These are phyloP conservation scores for Diplodus puntazzo DNA, from an alignment of 2,797 vertebrate species.

Conservation along the genomic window DNA sequence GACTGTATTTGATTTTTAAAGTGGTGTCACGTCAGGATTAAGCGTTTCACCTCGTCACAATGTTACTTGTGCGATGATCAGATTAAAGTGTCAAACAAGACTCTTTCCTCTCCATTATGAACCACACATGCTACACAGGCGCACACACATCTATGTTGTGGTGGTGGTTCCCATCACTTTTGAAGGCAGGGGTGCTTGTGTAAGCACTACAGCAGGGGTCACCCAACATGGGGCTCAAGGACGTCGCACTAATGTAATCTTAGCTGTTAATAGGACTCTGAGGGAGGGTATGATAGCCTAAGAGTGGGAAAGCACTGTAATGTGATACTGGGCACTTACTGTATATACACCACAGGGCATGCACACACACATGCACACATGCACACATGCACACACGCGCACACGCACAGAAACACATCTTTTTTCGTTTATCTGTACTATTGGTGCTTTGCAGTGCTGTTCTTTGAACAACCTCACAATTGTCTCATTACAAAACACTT, in stretches of 20 bases:
- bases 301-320: constrained; percentile 58
- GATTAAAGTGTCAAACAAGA: constrained; percentile 50
- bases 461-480: constrained; percentile 27
- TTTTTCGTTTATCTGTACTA: constrained; percentile 35
- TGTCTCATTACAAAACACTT: constrained; percentile 57
- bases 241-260: constrained; percentile 81
- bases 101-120: constrained; percentile 6
- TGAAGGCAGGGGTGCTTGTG: constrained; percentile 74
- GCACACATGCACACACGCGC: constrained; percentile 13
- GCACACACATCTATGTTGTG: neutral
- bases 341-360: constrained; percentile 23
- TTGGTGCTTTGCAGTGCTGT: constrained; percentile 19
- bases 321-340: constrained; percentile 45
- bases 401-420: constrained; percentile 1
- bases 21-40: constrained; percentile 14
- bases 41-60: constrained; percentile 32
- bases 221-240: constrained; percentile 78
- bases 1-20: constrained; percentile 22
- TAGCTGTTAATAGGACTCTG: constrained; percentile 78
- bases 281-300: constrained; percentile 46
- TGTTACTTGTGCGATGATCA: constrained; percentile 18
- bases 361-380: neutral
- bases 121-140: neutral
- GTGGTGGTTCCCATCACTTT: constrained; percentile 50
- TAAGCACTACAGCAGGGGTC: constrained; percentile 76